A percentile compares a stretch with the other conserved stretches of the same genome.
Evolutionary conservation across 2,797 vertebrate species (phyloP).

Genomic region (Saguinus oedipus): DNA sequence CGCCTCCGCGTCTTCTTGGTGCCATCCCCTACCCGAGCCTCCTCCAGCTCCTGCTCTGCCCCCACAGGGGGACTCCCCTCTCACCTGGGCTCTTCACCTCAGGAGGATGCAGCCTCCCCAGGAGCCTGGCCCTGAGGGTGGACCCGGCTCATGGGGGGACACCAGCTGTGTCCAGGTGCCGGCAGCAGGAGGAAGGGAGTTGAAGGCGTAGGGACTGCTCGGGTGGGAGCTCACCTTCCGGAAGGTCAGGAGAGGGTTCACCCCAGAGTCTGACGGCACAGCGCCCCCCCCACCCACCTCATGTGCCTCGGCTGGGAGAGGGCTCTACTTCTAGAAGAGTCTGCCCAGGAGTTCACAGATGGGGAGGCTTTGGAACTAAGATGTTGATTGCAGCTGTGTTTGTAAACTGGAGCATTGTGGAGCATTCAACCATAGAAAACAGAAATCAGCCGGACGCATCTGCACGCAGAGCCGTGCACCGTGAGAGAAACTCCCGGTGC

Average conservation of each 20-base stretch:
- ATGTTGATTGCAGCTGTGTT: background rate
- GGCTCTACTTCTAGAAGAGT: background rate
- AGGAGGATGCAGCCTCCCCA: fast-evolving
- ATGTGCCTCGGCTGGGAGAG: too few relatives aligned
- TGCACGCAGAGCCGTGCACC: too few relatives aligned
- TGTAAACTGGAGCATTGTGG: background rate
- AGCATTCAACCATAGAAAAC: too few relatives aligned
- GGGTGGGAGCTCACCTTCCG: too few relatives aligned
- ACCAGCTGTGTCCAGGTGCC: background rate
- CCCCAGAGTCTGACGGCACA: background rate
- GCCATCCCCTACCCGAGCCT: background rate
- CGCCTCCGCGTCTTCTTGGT: too few relatives aligned
- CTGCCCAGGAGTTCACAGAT: background rate
- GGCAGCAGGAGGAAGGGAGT: background rate
- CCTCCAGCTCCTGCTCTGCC: background rate
- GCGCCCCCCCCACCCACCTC: background rate
- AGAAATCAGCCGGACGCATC: too few relatives aligned
- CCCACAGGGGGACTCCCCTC: background rate
- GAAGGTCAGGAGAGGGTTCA: background rate
- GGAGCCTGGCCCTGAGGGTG: background rate
- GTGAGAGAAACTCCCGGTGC: too few relatives aligned
- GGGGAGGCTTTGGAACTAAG: background rate
- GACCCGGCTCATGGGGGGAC: background rate
- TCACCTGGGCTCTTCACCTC: background rate
- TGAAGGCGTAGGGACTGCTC: too few relatives aligned